Conservation (phyloP, 2,888 invertebrate species). For the Nesidiocoris tenuis region DNA sequence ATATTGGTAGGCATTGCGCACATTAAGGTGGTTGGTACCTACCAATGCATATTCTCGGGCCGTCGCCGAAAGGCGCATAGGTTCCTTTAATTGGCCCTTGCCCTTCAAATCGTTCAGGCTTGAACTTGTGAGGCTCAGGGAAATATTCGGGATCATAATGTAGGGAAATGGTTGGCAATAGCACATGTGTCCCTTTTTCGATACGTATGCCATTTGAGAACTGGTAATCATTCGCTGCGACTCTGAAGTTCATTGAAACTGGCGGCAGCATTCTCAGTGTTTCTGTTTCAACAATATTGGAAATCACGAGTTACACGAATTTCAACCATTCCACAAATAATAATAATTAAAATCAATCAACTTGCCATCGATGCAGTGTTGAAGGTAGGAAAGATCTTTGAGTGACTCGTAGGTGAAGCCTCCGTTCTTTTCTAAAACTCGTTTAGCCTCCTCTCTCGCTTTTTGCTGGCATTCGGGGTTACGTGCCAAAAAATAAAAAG, state of each 20-base stretch:
- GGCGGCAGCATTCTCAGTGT: slow-evolving; percentile 9
- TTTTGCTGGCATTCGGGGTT: slow-evolving; percentile 59
- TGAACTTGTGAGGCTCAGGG: slow-evolving; percentile 14
- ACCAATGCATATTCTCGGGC: slow-evolving; percentile 24
- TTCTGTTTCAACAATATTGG: no score
- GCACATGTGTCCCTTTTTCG: background rate
- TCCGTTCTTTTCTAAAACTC: slow-evolving; percentile 55
- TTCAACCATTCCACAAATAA: no score
- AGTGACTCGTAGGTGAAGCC: slow-evolving; percentile 60
- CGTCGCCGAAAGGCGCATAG: slow-evolving; percentile 10
- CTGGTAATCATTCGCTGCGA: slow-evolving; percentile 1
- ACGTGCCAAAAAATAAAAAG: slow-evolving; percentile 59
- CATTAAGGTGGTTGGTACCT: no score
- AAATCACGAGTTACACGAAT: no score
- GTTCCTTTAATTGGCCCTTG: slow-evolving; percentile 1
- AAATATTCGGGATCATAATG: slow-evolving; percentile 11
- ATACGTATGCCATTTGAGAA: background rate
- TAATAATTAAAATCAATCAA: no score
- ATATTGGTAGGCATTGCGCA: no score
- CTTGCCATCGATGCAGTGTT: slow-evolving; percentile 60
- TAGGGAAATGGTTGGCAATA: background rate
- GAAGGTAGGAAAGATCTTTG: slow-evolving; percentile 60
- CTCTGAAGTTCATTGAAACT: background rate
- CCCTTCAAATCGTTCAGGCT: slow-evolving; percentile 10
- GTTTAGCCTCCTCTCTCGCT: slow-evolving; percentile 57